A percentile compares a stretch with the other conserved stretches of the same genome.
phyloP scores from a whole-genome alignment of 2,113 vertebrate genomes.

The Calyptomena viridis region DNA sequence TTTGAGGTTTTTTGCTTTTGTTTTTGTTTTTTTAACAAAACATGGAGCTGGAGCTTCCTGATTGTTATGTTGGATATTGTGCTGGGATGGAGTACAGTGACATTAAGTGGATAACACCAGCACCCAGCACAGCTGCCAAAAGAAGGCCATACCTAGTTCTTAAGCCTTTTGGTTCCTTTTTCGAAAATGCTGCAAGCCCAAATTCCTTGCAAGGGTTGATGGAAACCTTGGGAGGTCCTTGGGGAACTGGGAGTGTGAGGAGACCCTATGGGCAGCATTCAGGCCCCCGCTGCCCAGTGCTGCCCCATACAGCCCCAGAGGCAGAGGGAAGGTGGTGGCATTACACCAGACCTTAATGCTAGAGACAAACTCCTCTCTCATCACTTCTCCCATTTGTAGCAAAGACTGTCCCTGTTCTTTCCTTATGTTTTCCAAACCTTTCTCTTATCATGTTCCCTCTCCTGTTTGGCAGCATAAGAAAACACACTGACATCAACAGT shows the following conservation, averaged over 20 bases:
- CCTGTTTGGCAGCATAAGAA: not conserved
- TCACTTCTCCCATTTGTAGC: not conserved
- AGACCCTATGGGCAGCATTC: not conserved
- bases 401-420: not conserved
- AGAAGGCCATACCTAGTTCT: not conserved
- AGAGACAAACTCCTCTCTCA: not conserved
- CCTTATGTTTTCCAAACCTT: not conserved
- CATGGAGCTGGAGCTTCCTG: not conserved
- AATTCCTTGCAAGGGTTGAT: not conserved
- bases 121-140: not conserved
- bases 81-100: not conserved
- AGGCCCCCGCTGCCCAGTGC: rapidly evolving
- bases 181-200: not conserved
- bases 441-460: not conserved
- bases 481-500: not conserved
- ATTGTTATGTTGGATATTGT: not conserved
- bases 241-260: not conserved
- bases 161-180: not conserved
- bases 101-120: not conserved
- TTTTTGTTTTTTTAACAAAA: not conserved
- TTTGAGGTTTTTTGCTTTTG: too few species aligned
- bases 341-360: not conserved
- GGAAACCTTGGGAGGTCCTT: not conserved
- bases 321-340: not conserved
- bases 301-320: not conserved